Evolutionary conservation across 2,888 invertebrate genomes (phyloP).

Genomic region (Scaptomyza reducta): DNA sequence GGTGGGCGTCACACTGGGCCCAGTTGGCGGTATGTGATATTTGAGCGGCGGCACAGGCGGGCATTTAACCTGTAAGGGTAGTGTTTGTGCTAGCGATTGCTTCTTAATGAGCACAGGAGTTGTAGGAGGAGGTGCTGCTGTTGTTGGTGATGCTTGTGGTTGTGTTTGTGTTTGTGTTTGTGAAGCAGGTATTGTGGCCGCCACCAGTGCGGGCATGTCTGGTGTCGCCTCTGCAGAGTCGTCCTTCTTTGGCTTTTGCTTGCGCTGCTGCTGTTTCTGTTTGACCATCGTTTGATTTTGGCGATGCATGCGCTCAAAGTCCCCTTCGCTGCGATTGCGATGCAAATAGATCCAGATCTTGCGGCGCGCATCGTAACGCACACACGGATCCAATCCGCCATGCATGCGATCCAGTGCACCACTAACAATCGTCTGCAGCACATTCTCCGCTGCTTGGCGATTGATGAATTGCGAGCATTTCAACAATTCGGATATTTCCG

Average conservation of each 20-base stretch:
- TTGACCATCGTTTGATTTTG: conserved; percentile 88
- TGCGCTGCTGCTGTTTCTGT: conserved; percentile 83
- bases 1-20: conserved; percentile 16
- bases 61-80: conserved; percentile 60
- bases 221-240: conserved; percentile 19
- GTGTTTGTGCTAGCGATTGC: conserved; percentile 38
- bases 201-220: conserved; percentile 77
- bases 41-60: conserved; percentile 81
- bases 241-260: conserved; percentile 61
- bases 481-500: conserved; percentile 95
- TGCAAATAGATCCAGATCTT: conserved; percentile 99
- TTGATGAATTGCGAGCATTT: conserved; percentile 89
- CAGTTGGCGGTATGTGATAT: conserved; percentile 72
- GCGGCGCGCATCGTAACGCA: conserved; percentile 95
- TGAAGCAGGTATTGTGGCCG: conserved; percentile 58
- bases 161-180: background rate
- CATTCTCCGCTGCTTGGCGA: conserved; percentile 84
- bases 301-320: conserved; percentile 88
- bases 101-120: conserved; percentile 44
- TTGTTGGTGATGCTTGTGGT: conserved; percentile 17
- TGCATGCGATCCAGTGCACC: conserved; percentile 95
- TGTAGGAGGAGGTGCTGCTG: conserved; percentile 16
- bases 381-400: conserved; percentile 95
- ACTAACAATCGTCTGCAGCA: conserved; percentile 91
- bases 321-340: conserved; percentile 87